A percentile compares a stretch with the other conserved stretches of the same genome.
Conservation (phyloP, 37 sponge, comb jelly and placozoan genomes). For the Halichondria panicea region DNA sequence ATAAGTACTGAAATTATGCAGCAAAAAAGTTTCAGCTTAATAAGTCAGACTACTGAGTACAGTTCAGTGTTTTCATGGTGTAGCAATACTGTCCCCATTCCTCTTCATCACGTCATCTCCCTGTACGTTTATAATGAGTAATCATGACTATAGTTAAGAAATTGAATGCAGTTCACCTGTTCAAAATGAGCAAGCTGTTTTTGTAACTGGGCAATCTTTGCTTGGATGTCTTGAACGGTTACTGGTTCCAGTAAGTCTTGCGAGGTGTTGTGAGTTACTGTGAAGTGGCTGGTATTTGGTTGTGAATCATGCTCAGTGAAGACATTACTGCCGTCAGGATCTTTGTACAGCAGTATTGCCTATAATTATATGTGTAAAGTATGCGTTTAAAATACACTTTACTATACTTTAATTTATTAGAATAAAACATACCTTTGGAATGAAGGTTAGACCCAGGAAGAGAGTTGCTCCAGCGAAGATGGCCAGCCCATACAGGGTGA, state of each 20-base stretch:
- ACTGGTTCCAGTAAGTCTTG: neutral
- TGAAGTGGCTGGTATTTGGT: neutral
- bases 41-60: too few species aligned
- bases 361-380: neutral
- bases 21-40: too few species aligned
- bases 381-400: neutral
- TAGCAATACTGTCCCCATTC: too few species aligned
- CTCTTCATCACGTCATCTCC: too few species aligned
- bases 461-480: slow-evolving; percentile 20
- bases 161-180: too few species aligned
- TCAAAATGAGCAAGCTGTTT: neutral
- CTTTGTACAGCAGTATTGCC: neutral
- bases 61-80: too few species aligned
- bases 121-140: too few species aligned
- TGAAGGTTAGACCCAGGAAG: slow-evolving; percentile 11
- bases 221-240: neutral
- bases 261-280: neutral
- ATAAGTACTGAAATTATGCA: too few species aligned
- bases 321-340: neutral
- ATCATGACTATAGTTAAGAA: too few species aligned
- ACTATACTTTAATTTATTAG: neutral
- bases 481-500: neutral
- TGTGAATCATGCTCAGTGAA: neutral
- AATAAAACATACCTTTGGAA: slow-evolving; percentile 29
- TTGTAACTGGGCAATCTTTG: neutral